Percentiles rank a stretch among this genome's conserved stretches.
Conservation (phyloP, 2,888 invertebrate genomes). For the Nemotelus pantherinus region DNA sequence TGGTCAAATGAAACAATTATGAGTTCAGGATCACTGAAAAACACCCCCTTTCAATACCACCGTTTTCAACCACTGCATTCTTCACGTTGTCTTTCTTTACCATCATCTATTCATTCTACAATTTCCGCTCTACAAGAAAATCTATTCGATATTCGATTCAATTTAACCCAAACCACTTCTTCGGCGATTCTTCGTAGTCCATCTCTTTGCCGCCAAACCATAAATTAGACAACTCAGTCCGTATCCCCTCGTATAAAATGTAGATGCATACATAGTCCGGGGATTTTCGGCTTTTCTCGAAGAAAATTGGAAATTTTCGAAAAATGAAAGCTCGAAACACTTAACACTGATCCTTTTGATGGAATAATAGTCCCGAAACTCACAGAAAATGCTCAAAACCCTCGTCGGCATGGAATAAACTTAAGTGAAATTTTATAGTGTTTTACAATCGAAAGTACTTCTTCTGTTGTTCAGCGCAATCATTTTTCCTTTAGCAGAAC, state of each 20-base stretch:
- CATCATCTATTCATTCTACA: too few relatives aligned
- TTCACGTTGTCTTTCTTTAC: accelerated
- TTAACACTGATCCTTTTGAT: neutral
- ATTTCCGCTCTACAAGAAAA: neutral
- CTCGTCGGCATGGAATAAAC: neutral
- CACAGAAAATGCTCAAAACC: neutral
- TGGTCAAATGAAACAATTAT: too few relatives aligned
- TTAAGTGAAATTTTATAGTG: slow-evolving; percentile 29
- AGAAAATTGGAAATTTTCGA: slow-evolving; percentile 44
- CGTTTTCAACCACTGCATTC: too few relatives aligned
- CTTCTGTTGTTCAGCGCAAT: neutral
- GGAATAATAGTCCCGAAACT: neutral
- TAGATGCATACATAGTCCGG: neutral
- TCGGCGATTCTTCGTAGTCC: neutral
- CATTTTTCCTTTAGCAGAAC: too few relatives aligned
- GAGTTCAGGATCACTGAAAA: too few relatives aligned
- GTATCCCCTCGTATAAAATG: neutral
- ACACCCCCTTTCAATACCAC: too few relatives aligned
- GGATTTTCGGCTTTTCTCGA: slow-evolving; percentile 35
- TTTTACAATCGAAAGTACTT: slow-evolving; percentile 1
- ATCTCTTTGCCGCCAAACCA: slow-evolving; percentile 34
- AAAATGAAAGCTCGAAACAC: slow-evolving; percentile 23
- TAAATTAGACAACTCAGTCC: slow-evolving; percentile 43
- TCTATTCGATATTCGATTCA: slow-evolving; percentile 43
- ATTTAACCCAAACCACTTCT: slow-evolving; percentile 25